Conservation (phyloP, 2,113 vertebrate species). For the Coptodon bakossiorum region DNA sequence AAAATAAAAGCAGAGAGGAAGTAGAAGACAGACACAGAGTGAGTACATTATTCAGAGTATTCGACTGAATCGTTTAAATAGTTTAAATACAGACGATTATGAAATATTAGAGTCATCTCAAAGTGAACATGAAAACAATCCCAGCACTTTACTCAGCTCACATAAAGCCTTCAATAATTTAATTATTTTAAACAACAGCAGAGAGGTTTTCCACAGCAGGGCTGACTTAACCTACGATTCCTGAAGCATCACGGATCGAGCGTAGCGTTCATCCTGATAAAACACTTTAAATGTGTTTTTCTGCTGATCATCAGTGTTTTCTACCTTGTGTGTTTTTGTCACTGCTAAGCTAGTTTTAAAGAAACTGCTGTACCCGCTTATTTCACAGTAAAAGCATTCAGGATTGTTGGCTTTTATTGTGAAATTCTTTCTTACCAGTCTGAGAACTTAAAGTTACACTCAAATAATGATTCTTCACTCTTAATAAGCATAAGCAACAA, state of each 20-base stretch:
- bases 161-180: neutral
- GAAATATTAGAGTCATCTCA: neutral
- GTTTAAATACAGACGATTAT: neutral
- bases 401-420: neutral
- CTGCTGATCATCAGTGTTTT: neutral
- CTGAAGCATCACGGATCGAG: neutral
- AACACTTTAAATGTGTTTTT: neutral
- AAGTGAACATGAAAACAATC: neutral
- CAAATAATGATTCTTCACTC: neutral
- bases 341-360: neutral
- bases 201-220: neutral
- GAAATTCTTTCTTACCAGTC: neutral
- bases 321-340: neutral
- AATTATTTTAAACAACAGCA: neutral
- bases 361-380: rapidly evolving
- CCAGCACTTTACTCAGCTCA: neutral
- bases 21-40: neutral
- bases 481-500: neutral
- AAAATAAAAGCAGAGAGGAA: constrained; percentile 1
- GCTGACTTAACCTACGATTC: neutral
- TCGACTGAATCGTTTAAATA: neutral
- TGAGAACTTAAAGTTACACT: neutral
- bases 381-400: neutral
- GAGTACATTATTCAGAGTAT: neutral
- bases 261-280: neutral